Base-by-base conservation (phyloP, 1,140 invertebrate species). In the Metaphire vulgaris region DNA sequence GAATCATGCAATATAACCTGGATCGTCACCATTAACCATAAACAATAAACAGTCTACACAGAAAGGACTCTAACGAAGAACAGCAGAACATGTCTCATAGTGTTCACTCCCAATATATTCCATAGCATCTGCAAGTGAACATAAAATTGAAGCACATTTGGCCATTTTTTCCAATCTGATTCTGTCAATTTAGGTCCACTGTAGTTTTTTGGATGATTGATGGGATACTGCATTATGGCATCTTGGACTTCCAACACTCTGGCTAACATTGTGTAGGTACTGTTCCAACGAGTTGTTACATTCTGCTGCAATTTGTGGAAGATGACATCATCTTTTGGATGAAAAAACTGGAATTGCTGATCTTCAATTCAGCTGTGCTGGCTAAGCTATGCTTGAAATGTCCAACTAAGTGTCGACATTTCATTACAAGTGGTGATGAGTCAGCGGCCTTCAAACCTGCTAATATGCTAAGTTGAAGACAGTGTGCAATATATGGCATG, bases 401-500 rank as follows among this genome's bases (percentile, higher is more conserved):
- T n/a, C n/a, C n/a, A n/a, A n/a, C n/a, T n/a, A n/a, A n/a, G n/a
- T n/a, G n/a, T n/a, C n/a, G n/a, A n/a, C n/a, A n/a, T n/a, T n/a
- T n/a, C n/a, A n/a, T n/a, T n/a, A n/a, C n/a, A n/a, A n/a, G n/a
- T n/a, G 56, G 14, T 65, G 56, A 65, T 65, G 56, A 65, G 56
- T 65, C n/a, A n/a, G 56, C 56, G 15, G 56, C 56, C 56, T 65
- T 65, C 56, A 65, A 65, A 65, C 56, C 56, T 65, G 56, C 56
- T n/a, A 65, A 65, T 65, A 65, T 65, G 56, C 56, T 65, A 65
- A 65, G 56, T 65, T 65, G 56, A 65, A 65, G 56, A 65, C 56
- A 65, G 56, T 65, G 56, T 65, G 56, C 56, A n/a, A 65, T 65
- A 65, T n/a, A 65, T 65, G 56, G 56, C n/a, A n/a, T n/a, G n/a